Evolutionary conservation across 92 coral and sea anemone species (phyloP), one percentile per base, ranked within the genome.

Genomic region (Hydrozoanthus gracilis): DNA sequence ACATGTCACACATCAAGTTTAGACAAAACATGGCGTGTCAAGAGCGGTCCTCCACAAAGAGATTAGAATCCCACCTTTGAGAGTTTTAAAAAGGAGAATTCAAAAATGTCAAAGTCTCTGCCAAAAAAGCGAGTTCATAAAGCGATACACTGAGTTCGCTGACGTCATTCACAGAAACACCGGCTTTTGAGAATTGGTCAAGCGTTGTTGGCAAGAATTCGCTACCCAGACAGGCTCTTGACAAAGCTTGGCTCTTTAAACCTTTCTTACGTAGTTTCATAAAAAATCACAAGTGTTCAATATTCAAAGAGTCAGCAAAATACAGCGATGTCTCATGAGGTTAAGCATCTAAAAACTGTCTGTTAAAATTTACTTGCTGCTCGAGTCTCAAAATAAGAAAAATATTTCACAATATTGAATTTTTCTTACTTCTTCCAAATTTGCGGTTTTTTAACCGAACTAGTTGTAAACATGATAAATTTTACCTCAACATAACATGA

Each of bases 141-240:
- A 7, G 65, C 46, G 18, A 27, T 10, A 8, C 60, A 5, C 8
- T 7, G 7, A 51, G 8, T 8, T 11, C 4, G 8, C 52, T 76
- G 82, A 76, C 82, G 82, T 76, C 82, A 76, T 50, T 58, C 15
- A 14, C 16, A 7, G 4, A 58, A 11, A 11, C 73, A 68, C 13
- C 11, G 73, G 73, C 15, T 27, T 7, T 17, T 0, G 73, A 68
- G 73, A 13, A 68, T 27, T 27, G 39, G 39, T 27, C 39, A 27
- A 27, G 39, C 39, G 2, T 27, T 27, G 0, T 27, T 27, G 39
- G 39, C 39, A 27, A 27, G 39, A 27, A 27, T 27, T 27, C 39
- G 73, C 12, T 7, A 68, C 27, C 6, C 12, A 8, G 13, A 17
- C 49, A 10, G 44, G 27, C 47, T 68, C n/a, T 68, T 11, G 44